phyloP scores from a whole-genome alignment of 2,888 invertebrate genomes.

The Drosophila setosimentum region DNA sequence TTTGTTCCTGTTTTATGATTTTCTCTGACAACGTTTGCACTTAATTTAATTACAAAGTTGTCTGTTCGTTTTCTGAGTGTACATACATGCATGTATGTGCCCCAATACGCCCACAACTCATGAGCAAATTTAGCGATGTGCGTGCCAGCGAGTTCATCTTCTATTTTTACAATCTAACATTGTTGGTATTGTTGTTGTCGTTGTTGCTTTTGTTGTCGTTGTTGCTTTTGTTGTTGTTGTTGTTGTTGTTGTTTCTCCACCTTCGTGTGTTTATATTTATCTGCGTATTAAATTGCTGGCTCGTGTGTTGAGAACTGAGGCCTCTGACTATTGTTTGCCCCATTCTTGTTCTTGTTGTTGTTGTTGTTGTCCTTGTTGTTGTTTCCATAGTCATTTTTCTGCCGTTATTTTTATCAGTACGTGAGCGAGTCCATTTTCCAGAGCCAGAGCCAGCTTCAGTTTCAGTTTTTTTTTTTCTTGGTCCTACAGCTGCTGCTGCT shows the following conservation, averaged over 20 bases:
- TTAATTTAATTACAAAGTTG: not conserved
- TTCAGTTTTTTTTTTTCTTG: constrained; percentile 26
- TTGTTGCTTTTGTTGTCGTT: not conserved
- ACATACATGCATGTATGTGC: not conserved
- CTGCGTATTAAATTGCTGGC: constrained; percentile 78
- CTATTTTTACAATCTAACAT: constrained; percentile 22
- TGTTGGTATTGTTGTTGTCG: not conserved
- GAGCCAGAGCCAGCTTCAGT: constrained; percentile 36
- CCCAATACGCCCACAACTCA: constrained; percentile 46
- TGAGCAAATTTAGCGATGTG: constrained; percentile 68
- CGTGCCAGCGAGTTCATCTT: constrained; percentile 73
- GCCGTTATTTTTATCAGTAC: constrained; percentile 77
- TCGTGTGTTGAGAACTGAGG: constrained; percentile 56
- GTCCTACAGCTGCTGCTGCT: constrained; percentile 26
- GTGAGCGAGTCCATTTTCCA: constrained; percentile 67
- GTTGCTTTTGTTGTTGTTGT: not conserved
- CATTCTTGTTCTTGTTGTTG: constrained; percentile 35
- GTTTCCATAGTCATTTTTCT: constrained; percentile 69
- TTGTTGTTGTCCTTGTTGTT: constrained; percentile 24
- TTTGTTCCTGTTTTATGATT: not conserved
- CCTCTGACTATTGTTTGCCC: constrained; percentile 53
- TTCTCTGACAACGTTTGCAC: not conserved
- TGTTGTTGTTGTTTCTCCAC: constrained; percentile 20
- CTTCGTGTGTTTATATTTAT: constrained; percentile 69
- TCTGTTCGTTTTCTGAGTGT: constrained; percentile 1